Conservation (phyloP, 2,888 invertebrate genomes). For the Metallyticus violacea region DNA sequence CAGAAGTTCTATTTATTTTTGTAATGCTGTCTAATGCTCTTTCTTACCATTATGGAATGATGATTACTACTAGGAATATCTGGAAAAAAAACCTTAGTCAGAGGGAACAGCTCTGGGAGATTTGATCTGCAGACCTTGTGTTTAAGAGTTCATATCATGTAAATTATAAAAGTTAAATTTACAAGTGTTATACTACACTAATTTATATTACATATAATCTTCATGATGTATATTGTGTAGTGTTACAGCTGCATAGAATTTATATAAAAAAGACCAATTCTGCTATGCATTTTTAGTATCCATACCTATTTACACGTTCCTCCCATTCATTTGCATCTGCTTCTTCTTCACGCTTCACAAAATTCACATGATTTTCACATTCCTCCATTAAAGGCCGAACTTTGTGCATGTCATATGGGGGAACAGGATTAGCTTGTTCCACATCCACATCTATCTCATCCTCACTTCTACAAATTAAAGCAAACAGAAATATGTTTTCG, state of each 20-base stretch:
- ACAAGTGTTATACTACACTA: too few species aligned
- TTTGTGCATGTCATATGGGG: conserved; percentile 58
- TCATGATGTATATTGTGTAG: too few species aligned
- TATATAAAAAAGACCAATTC: background rate
- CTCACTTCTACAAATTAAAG: background rate
- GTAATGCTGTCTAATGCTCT: too few species aligned
- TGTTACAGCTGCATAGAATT: background rate
- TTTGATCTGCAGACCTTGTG: too few species aligned
- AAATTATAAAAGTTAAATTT: too few species aligned
- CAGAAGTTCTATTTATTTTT: too few species aligned
- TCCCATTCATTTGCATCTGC: conserved; percentile 66
- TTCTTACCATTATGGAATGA: too few species aligned
- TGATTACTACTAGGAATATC: too few species aligned
- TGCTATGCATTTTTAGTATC: background rate
- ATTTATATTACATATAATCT: too few species aligned
- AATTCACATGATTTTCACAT: conserved; percentile 62
- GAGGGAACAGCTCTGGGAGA: too few species aligned
- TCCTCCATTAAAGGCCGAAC: conserved; percentile 68
- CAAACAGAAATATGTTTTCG: background rate
- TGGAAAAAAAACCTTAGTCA: too few species aligned
- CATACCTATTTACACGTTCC: conserved; percentile 49
- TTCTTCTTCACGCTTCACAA: conserved; percentile 56
- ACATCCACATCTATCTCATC: conserved; percentile 51
- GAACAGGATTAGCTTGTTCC: conserved; percentile 45
- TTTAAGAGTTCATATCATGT: too few species aligned